Evolutionary conservation across 2,113 vertebrate genomes (phyloP), one percentile per base, ranked within the genome.

Genomic region (Miniopterus natalensis): DNA sequence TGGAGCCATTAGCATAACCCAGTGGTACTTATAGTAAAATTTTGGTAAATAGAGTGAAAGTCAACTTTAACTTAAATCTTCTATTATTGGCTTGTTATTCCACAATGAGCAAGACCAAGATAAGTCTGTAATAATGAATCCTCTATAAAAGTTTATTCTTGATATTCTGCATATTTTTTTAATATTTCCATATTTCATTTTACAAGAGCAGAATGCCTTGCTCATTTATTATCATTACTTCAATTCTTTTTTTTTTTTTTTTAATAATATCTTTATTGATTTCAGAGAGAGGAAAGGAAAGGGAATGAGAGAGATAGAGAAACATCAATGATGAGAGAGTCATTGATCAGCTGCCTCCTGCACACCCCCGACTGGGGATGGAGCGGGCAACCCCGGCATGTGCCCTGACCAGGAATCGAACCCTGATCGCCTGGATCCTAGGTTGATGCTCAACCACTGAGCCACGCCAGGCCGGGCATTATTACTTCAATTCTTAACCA

Each of bases 141-240:
- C 94, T 97, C 92, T 40, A 71, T 94, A 92, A 97, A 92, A 18
- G 57, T 96, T 95, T 90, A 93, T 96, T 97, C 53, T 91, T 95
- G 49, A 96, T 94, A 95, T 96, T 94, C 71, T 96, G 92, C 83
- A 88, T 70, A 94, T 97, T 85, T 84, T 88, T 88, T 65, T 9
- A 47, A 29, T 36, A 88, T 73, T 93, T 95, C 65, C 88, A 94
- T 51, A 93, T 96, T 98, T 97, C 94, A 95, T 97, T 96, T 97
- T 92, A 97, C 89, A 83, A 70, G 45, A 27, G 2, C 42, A 9
- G 40, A 70, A 83, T 31, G 63, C 36, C 21, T 85, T 84, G 31
- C 17, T 61, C 61, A 83, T 78, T 96, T 83, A 68, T 81, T 14
- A 66, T 88, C 15, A 42, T 53, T 73, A 86, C 40, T 71, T 73